Evolutionary conservation across 2,888 invertebrate species (phyloP), one percentile per base, ranked within the genome.

Genomic region (Psococerastis gibbosa): DNA sequence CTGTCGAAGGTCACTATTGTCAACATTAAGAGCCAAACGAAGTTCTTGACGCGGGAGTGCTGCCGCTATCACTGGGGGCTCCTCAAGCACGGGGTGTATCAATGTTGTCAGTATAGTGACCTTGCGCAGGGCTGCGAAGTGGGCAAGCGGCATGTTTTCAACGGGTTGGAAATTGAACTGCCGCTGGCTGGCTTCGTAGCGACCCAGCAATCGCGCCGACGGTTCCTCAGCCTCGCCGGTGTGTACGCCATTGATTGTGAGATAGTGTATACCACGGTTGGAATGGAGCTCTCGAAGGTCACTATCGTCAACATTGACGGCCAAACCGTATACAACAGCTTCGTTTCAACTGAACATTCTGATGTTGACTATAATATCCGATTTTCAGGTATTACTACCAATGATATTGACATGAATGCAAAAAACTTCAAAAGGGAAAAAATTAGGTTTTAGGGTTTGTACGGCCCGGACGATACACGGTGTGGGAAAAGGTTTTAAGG

Each of bases 291-390:
- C 44, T 81, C 85, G 16, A 78, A 88, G 60, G 75, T 95, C 22
- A 87, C 91, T 5, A 73, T 95, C 43, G 75, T 94, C 44, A 71
- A 71, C 27, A 62, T 73, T 22, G 75, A 83, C 55, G 79, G 83
- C 3, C 67, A 71, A 35, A 61, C 79, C 22, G 78, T 89, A 11
- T 87, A 85, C 62, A 88, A 92, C 61, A 71, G 77, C 35, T 70
- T 80, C 49, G 89, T 98, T 31, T 73, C 73, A 53, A 94, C 97
- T 2, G 74, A 75, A 54, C 70, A 72, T 49, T 71, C 75, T 49
- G 76, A 98, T 45, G 69, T 97, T 33, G 97, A 98, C 60, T 85
- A 82, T 59, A 98, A 97, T 59, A 94, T 94, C 2, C 72, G 88
- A 46, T 98, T 87, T 68, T 94, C 92, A 55, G 98, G 98, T 45